Conservation (phyloP, 2,113 vertebrate genomes). For the Sorex araneus region DNA sequence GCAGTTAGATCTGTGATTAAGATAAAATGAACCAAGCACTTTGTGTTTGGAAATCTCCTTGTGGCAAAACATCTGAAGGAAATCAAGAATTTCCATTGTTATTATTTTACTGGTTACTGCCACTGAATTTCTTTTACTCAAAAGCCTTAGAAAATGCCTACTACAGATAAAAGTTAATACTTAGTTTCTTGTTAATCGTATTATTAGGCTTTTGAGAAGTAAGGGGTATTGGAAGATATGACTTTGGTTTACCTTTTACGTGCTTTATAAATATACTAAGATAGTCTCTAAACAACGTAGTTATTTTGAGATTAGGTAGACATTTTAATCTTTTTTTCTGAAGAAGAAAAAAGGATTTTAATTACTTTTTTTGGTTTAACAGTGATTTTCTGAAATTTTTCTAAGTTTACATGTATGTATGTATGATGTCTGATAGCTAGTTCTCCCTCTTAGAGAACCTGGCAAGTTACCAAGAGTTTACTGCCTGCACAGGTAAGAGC, state of each 20-base stretch:
- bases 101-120: neutral
- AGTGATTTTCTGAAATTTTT: too few species aligned
- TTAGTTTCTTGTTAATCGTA: neutral
- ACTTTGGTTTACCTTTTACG: neutral
- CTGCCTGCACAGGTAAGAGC: too few species aligned
- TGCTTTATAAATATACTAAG: conserved; percentile 13
- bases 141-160: neutral
- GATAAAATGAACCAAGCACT: neutral
- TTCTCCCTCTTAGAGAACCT: too few species aligned
- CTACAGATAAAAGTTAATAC: neutral
- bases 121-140: neutral
- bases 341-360: too few species aligned
- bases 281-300: neutral
- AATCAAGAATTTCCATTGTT: neutral
- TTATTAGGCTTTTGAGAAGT: neutral
- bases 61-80: neutral
- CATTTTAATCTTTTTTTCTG: too few species aligned
- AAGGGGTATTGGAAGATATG: neutral
- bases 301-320: conserved; percentile 4
- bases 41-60: neutral
- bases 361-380: too few species aligned
- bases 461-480: too few species aligned
- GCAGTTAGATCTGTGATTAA: conserved; percentile 26
- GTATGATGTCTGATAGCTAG: too few species aligned
- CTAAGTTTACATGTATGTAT: too few species aligned